A percentile compares a stretch with the other conserved stretches of the same genome.
phyloP scores from a whole-genome alignment of 2,113 vertebrate genomes.

The Isurus oxyrinchus region DNA sequence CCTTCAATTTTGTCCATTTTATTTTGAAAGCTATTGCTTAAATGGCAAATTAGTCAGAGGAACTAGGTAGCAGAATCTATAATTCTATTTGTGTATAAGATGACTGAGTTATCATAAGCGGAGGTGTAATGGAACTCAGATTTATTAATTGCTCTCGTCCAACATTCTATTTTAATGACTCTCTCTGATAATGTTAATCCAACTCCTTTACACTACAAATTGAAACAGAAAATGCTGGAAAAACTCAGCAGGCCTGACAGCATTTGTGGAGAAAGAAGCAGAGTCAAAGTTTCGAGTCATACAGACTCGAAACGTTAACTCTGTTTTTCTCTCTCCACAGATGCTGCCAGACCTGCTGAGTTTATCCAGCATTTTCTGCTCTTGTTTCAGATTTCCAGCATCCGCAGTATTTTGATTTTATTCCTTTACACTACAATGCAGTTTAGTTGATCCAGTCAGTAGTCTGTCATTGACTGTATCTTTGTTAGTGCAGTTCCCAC shows the following conservation, averaged over 20 bases:
- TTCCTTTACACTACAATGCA: neutral
- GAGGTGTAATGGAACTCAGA: neutral
- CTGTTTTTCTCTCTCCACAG: too few relatives aligned
- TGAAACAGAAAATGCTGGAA: too few relatives aligned
- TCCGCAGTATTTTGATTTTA: too few relatives aligned
- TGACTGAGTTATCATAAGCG: neutral
- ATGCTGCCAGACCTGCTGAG: too few relatives aligned
- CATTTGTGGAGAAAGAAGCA: too few relatives aligned
- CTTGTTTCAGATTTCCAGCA: too few relatives aligned
- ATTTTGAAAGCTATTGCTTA: neutral
- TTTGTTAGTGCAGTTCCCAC: neutral
- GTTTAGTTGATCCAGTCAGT: neutral
- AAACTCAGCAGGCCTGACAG: too few relatives aligned
- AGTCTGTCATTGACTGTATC: neutral
- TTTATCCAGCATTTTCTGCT: too few relatives aligned
- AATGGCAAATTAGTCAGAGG: neutral
- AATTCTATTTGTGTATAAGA: neutral
- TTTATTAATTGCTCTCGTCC: neutral
- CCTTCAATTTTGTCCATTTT: neutral
- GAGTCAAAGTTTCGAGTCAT: too few relatives aligned
- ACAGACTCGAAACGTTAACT: too few relatives aligned
- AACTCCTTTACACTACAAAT: neutral
- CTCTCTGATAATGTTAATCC: neutral
- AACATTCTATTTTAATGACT: neutral
- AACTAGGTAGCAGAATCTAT: neutral